phyloP scores from a whole-genome alignment of 2,113 vertebrate genomes.

The Todiramphus saurophagus region DNA sequence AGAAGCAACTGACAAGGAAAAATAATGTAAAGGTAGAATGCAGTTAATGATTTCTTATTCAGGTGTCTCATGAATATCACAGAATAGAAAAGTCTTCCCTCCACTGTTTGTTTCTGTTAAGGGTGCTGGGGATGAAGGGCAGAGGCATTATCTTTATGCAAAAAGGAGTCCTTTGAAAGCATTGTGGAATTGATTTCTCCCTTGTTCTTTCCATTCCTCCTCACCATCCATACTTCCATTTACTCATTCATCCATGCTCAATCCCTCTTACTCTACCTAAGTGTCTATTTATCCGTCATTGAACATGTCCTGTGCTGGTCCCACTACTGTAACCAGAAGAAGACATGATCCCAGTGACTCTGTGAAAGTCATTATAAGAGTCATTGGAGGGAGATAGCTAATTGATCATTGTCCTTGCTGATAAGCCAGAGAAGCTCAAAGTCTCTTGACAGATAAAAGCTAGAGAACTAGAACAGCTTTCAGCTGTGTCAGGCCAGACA shows the following conservation, averaged over 20 bases:
- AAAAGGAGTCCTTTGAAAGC: background rate
- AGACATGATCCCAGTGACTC: background rate
- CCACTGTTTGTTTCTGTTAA: background rate
- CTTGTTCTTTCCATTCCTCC: background rate
- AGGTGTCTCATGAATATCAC: background rate
- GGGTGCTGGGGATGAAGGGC: fast-evolving
- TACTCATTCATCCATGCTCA: background rate
- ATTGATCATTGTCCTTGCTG: background rate
- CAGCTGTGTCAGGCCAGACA: background rate
- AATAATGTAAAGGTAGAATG: background rate
- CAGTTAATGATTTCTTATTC: background rate
- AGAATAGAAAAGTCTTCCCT: background rate
- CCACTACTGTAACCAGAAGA: background rate
- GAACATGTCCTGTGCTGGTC: background rate
- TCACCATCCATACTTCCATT: background rate
- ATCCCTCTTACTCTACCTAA: background rate
- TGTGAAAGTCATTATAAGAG: background rate
- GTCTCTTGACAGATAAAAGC: background rate
- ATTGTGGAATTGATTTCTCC: background rate
- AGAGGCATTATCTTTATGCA: background rate
- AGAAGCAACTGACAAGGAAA: background rate
- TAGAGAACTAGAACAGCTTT: background rate
- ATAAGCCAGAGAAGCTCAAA: background rate
- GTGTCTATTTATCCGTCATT: background rate
- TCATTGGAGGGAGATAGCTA: background rate